Base-by-base conservation (phyloP, 2,113 vertebrate genomes). In the Tenrec ecaudatus region DNA sequence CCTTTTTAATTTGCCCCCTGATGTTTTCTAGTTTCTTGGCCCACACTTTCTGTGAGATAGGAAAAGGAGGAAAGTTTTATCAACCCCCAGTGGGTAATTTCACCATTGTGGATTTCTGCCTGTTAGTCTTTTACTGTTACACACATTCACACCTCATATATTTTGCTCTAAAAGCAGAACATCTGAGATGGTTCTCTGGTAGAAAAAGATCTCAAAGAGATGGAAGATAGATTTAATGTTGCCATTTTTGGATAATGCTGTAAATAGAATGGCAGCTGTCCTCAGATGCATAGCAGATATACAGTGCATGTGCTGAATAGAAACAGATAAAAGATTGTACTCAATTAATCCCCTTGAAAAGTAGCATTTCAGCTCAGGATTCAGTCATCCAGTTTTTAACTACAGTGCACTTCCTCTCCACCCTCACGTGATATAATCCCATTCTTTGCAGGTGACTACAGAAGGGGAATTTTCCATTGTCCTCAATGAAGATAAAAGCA, bases 181-280 rank as follows among this genome's bases (percentile, higher is more conserved):
- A 97, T 97, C 96, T 94, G 96, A 29, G 20, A 92, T 93, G 89
- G 88, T 95, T 97, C 14, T 3, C 95, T 94, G 92, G 85, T 96
- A 96, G 94, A 78, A 95, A 93, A 95, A 96, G 97, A 97, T 97
- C 93, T 96, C 85, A 80, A 94, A 95, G 94, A 90, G 96, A 96
- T 90, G 94, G 93, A 92, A 89, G 95, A 96, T 92, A 93, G 92
- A 92, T 93, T 96, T 94, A 94, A 95, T 94, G 91, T 93, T 97
- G 80, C 95, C 88, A 57, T 96, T 96, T 97, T 96, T 96, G 96
- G 97, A 94, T 73, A 88, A 88, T 86, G 85, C 96, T 89, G 90
- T 93, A 96, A 96, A 96, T 96, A 97, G 96, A 96, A 95, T 86
- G 90, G 95, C 96, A 97, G 96, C 96, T 97, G 96, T 96, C 93